These are phyloP conservation scores for Paratilapia polleni DNA, from an alignment of 2,113 vertebrate species.

Conservation along the genomic window DNA sequence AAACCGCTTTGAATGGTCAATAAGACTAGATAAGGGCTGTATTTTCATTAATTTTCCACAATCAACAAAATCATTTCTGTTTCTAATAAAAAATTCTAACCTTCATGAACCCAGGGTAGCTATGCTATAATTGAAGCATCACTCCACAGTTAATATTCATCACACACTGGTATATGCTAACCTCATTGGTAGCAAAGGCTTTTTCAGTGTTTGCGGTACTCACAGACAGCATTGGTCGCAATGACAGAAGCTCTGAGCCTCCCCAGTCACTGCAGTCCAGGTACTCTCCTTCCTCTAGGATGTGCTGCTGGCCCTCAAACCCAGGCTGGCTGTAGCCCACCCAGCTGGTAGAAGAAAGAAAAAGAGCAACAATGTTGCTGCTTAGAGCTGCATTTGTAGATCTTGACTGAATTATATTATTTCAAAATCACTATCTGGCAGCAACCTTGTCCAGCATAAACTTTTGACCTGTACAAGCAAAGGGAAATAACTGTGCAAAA, in stretches of 20 bases:
- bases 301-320: slow-evolving; percentile 91
- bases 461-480: not conserved
- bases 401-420: not conserved
- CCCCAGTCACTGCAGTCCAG: slow-evolving; percentile 90
- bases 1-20: not conserved
- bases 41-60: not conserved
- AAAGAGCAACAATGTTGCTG: not conserved
- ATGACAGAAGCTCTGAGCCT: slow-evolving; percentile 83
- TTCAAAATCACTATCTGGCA: not conserved
- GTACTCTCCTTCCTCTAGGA: slow-evolving; percentile 94
- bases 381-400: not conserved
- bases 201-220: slow-evolving; percentile 66
- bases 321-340: slow-evolving; percentile 89
- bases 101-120: not conserved
- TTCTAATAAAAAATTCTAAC: not conserved
- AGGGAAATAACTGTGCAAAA: not conserved
- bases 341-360: slow-evolving; percentile 81
- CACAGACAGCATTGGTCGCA: slow-evolving; percentile 87
- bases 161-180: not conserved
- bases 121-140: not conserved
- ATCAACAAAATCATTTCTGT: not conserved
- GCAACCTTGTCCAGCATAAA: not conserved
- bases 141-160: not conserved
- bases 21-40: not conserved
- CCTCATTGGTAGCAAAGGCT: not conserved